Evolutionary conservation across 1,140 invertebrate species (phyloP), one percentile per base, ranked within the genome.

Genomic region (Habropoda laboriosa): DNA sequence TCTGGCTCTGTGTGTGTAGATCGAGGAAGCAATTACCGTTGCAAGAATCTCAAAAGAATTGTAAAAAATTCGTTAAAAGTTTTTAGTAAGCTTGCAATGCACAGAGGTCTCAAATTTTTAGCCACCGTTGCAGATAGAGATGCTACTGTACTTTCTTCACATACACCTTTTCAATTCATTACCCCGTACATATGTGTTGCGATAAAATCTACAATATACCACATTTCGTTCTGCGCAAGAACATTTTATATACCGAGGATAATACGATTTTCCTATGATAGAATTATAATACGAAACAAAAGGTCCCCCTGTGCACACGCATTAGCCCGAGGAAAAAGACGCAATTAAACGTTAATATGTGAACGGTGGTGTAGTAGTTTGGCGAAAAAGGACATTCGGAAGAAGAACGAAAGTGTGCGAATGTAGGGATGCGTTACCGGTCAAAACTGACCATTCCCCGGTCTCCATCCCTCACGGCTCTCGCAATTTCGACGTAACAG

Each of bases 321-420:
- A 38, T 27, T 27, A 35, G 10, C 24, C 7, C 5, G 18, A 32
- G 30, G 45, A 8, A 42, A 13, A n/a, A 1, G 71, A 18, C 18
- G 30, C n/a, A 57, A 77, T 47, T 35, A 70, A 68, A 77, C 16
- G 64, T 77, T 74, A 64, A 74, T 53, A 61, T 74, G 64, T 58
- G 64, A 68, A 47, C 30, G 63, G 38, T n/a, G 6, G 16, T 32
- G 0, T 4, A 16, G 16, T 30, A 42, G 38, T 42, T 55, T n/a
- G 3, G 21, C 0, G 8, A 27, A 58, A 76, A 68, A 27, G 6
- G 1, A 10, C 0, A 30, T 35, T n/a, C 30, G 30, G 12, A 47
- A 18, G 51, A 70, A 70, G 42, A 70, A 70, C 70, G 58, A 40
- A 47, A 77, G 16, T 45, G 64, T 49, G 16, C 10, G 40, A 77